Conservation (phyloP, 2,888 invertebrate genomes). For the Trachelus stipa region DNA sequence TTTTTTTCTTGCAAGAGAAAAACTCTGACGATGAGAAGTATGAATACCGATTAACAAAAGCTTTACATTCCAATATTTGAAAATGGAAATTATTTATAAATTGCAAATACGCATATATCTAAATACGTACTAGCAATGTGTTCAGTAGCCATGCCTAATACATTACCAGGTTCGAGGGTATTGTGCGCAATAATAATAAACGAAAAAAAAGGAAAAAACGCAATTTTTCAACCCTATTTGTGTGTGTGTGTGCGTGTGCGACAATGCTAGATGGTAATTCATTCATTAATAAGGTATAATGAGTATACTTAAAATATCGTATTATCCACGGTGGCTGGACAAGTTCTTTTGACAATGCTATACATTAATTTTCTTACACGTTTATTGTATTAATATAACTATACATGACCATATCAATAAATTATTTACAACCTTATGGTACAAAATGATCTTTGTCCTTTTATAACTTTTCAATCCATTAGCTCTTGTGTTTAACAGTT, state of each 20-base stretch:
- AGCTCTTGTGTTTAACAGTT: not conserved
- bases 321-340: conserved; percentile 47
- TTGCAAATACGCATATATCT: no score
- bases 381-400: conserved; percentile 52
- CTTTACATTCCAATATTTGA: not conserved
- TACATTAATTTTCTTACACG: conserved; percentile 48
- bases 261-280: conserved; percentile 15
- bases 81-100: no score
- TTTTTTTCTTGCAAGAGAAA: not conserved
- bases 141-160: not conserved
- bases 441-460: conserved; percentile 30
- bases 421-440: conserved; percentile 62
- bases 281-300: conserved; percentile 27
- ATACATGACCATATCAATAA: conserved; percentile 59
- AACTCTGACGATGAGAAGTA: not conserved
- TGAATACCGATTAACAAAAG: not conserved
- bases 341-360: conserved; percentile 29
- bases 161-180: not conserved
- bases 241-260: not conserved
- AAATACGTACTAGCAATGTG: not conserved
- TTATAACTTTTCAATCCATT: not conserved
- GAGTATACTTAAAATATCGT: conserved; percentile 34
- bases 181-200: not conserved
- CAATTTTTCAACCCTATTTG: not conserved
- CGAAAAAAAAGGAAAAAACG: not conserved